Conservation (phyloP, 2,113 vertebrate genomes). For the Ondatra zibethicus region DNA sequence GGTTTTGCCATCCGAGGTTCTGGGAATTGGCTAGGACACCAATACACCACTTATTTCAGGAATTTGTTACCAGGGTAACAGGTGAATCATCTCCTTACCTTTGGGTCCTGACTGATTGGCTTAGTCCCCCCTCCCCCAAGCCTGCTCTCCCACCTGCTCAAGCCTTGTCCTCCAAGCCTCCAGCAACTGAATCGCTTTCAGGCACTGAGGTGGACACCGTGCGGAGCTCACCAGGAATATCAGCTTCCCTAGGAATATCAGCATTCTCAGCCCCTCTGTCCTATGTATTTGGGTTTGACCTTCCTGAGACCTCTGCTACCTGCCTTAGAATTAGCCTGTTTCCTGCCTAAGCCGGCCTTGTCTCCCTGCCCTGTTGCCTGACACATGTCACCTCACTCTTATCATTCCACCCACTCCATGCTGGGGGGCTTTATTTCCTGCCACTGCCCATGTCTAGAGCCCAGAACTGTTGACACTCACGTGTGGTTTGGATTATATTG, state of each 20-base stretch:
- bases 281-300: background rate
- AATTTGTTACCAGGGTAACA: background rate
- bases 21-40: background rate
- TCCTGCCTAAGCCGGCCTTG: background rate
- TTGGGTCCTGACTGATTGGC: background rate
- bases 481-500: accelerated
- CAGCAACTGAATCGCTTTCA: background rate
- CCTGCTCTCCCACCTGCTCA: no score
- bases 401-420: background rate
- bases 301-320: background rate
- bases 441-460: background rate
- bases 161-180: background rate
- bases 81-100: background rate
- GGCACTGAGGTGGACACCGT: background rate
- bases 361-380: background rate
- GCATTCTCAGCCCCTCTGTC: no score
- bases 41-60: background rate
- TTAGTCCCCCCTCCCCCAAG: no score
- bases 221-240: background rate
- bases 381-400: no score
- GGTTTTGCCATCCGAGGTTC: background rate
- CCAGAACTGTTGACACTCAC: no score
- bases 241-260: background rate
- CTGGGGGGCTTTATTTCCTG: background rate
- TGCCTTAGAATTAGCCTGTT: background rate